Evolutionary conservation across 2,797 vertebrate genomes (phyloP), one percentile per base, ranked within the genome.

Genomic region (Brachyrhaphis roseni): DNA sequence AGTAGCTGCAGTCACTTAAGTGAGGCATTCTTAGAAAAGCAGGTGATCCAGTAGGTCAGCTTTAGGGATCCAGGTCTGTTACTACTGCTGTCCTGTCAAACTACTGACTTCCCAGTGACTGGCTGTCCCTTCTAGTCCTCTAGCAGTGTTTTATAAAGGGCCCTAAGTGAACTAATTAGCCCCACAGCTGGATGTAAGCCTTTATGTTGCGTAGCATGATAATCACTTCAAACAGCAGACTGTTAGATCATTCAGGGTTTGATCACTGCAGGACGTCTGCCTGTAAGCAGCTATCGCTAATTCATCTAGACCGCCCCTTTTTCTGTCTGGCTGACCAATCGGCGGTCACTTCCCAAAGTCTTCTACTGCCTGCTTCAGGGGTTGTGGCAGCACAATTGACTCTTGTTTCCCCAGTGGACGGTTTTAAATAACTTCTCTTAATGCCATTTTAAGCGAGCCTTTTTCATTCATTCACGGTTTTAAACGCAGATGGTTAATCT

Each of bases 171-270:
- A 92, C 90, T 96, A 97, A 97, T 97, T 96, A 95, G 94, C 82
- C 89, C 70, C 90, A 94, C 93, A 92, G 94, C 84, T 91, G 92
- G 90, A 87, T 89, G 85, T 94, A 93, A 94, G 91, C 94, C 95
- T 96, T 97, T 94, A 96, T 95, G 94, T 96, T 94, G 82, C 86
- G 76, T 83, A 91, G 92, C 91, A 91, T 95, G 94, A 89, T 94
- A 96, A 95, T 95, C 94, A 96, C 94, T 96, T 97, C 96, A 97
- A 97, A 97, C 91, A 91, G 92, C 94, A 89, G 90, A 92, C 80
- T 95, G 94, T 95, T 95, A 95, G 95, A 96, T 96, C 95, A 95
- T 94, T 94, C 90, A 84, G 92, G 95, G 95, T 96, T 96, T 96
- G 95, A 96, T 96, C 95, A 96, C 94, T 90, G 94, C 93, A 95